phyloP scores from a whole-genome alignment of 2,888 invertebrate genomes.

The Nomada fucata region DNA sequence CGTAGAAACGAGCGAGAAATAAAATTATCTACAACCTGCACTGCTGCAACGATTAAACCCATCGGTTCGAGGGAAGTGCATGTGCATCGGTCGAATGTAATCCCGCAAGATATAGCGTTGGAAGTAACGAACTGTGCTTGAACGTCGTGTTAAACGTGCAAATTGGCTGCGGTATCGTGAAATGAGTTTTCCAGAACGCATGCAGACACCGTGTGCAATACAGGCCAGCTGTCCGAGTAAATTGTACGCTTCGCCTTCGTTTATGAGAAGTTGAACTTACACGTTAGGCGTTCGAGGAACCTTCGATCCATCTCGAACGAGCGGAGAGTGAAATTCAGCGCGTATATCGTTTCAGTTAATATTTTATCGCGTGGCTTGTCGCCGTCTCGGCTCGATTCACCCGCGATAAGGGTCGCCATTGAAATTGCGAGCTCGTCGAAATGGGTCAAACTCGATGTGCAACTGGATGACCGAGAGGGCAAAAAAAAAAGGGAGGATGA shows the following conservation, averaged over 20 bases:
- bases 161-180: neutral
- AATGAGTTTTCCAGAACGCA: slow-evolving; percentile 4
- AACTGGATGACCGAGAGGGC: neutral
- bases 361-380: slow-evolving; percentile 24
- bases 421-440: slow-evolving; percentile 22
- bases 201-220: slow-evolving; percentile 23
- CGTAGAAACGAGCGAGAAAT: no score
- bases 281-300: slow-evolving; percentile 23
- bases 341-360: slow-evolving; percentile 16
- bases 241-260: slow-evolving; percentile 27
- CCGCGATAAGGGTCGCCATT: slow-evolving; percentile 6
- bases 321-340: slow-evolving; percentile 4
- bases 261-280: neutral
- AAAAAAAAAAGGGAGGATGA: no score
- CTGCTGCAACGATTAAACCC: neutral
- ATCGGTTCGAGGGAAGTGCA: neutral
- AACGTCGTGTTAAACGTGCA: slow-evolving; percentile 5
- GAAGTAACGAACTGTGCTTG: neutral
- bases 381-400: slow-evolving; percentile 2
- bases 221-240: slow-evolving; percentile 39
- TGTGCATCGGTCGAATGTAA: neutral
- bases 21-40: neutral
- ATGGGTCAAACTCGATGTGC: slow-evolving; percentile 14
- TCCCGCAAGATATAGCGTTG: neutral
- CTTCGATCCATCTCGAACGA: slow-evolving; percentile 10